Base-by-base conservation (phyloP, 2,113 vertebrate genomes). In the Xiphias gladius region DNA sequence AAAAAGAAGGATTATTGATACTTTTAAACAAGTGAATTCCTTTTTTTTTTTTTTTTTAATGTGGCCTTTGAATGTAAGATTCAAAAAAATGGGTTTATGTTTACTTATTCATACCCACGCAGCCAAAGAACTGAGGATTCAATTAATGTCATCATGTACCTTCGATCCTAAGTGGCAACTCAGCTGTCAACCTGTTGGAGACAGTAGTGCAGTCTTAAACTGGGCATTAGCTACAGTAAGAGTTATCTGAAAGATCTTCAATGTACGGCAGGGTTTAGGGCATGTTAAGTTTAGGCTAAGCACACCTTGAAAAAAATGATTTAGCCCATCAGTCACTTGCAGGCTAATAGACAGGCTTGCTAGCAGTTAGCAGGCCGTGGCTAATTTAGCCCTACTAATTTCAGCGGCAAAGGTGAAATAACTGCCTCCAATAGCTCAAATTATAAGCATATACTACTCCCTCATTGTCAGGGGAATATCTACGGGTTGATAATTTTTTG, bases 341-440 rank as follows among this genome's bases (percentile, higher is more conserved):
- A 22, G 9, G n/a, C n/a, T 46, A 43, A 57, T 16, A 65, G 19
- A 55, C 13, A 19, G 48, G 63, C 63, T 37, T 12, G 69, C 63
- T 66, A 58, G n/a, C 37, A 58, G 41, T 70, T 83, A 84, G 73
- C 76, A 75, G 20, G 30, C 48, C 35, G 30, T 20, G 1, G 67
- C 76, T 70, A 83, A 76, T 1, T 19, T 35, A 41, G 17, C 19
- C 20, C 11, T 58, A 20, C 5, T 39, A 19, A 62, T 6, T 26
- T 75, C 9, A 39, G 37, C 5, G 28, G 0, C 8, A 26, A 69
- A 79, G 8, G 5, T 6, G 0, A 11, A 65, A 32, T 1, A 2
- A 16, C 3, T 1, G 0, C 10, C 12, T 37, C 39, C 1, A 73
- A 46, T 52, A 5, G 2, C 0, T 1, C 1, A 1, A 11, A 13